A percentile compares a stretch with the other conserved stretches of the same genome.
Conservation (phyloP, 2,113 vertebrate genomes). For the Eudorcas thomsonii region DNA sequence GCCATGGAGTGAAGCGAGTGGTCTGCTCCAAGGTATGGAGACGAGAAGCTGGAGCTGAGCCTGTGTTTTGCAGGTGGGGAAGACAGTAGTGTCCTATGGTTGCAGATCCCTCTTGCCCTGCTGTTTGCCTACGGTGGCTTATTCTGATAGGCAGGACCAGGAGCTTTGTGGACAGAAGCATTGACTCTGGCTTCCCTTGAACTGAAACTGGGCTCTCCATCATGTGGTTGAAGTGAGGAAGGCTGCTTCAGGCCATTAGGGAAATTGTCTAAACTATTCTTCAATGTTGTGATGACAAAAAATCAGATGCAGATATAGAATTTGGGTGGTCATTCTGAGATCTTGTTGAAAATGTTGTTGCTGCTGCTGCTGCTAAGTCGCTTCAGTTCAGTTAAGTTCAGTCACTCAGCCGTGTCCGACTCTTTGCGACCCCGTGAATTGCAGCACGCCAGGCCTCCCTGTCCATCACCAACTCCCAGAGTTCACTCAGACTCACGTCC, state of each 20-base stretch:
- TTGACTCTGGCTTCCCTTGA: not conserved
- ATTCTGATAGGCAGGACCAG: not conserved
- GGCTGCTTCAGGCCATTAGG: not conserved
- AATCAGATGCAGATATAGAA: constrained; percentile 1
- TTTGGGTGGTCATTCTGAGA: constrained; percentile 2
- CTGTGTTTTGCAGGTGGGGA: not conserved
- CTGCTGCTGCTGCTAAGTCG: too few species aligned
- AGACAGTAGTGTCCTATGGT: not conserved
- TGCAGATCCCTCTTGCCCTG: not conserved
- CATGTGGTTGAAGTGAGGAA: not conserved
- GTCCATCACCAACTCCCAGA: too few species aligned
- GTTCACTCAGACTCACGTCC: too few species aligned
- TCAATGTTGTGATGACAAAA: not conserved
- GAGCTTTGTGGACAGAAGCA: not conserved
- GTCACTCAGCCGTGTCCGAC: too few species aligned
- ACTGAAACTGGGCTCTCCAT: not conserved
- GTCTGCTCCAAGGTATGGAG: not conserved
- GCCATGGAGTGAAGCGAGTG: not conserved
- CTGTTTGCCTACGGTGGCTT: not conserved
- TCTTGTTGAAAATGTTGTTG: not conserved
- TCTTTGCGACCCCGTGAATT: too few species aligned
- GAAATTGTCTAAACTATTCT: not conserved
- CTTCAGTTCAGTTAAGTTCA: too few species aligned
- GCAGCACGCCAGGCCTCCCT: too few species aligned
- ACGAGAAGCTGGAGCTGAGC: not conserved